These are phyloP conservation scores for Anhinga rufa DNA, from an alignment of 2,113 vertebrate species.

Conservation along the genomic window DNA sequence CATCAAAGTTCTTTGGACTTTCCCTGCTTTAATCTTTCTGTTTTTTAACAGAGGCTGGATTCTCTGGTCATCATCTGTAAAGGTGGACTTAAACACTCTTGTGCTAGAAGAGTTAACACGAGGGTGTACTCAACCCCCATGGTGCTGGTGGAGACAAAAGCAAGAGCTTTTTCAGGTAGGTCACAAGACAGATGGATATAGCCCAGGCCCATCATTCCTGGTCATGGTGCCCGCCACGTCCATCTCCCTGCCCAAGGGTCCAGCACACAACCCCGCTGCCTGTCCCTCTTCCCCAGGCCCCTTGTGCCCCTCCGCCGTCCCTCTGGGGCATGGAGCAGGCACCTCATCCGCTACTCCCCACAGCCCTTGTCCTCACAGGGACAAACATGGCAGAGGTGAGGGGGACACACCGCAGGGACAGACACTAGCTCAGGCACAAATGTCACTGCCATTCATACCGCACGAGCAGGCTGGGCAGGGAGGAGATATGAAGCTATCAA, in stretches of 20 bases:
- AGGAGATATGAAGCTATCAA: background rate
- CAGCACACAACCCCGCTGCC: background rate
- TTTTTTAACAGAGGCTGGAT: background rate
- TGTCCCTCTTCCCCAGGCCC: too few species aligned
- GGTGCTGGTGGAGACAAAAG: background rate
- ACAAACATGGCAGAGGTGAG: background rate
- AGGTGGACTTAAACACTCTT: background rate
- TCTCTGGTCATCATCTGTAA: background rate
- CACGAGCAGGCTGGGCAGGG: accelerated
- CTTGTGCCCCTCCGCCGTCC: background rate
- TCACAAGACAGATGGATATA: background rate
- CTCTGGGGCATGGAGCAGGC: accelerated
- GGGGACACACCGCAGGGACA: background rate
- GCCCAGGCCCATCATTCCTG: too few species aligned
- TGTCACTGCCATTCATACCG: accelerated
- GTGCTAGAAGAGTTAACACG: background rate
- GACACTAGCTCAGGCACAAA: background rate
- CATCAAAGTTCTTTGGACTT: background rate
- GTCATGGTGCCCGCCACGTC: accelerated
- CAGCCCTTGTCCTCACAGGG: background rate
- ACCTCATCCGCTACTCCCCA: background rate
- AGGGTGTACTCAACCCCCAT: accelerated
- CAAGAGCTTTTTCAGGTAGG: background rate
- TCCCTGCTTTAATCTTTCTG: background rate
- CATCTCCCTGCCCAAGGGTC: background rate